Evolutionary conservation across 2,797 vertebrate species (phyloP).

Genomic region (Champsocephalus esox): DNA sequence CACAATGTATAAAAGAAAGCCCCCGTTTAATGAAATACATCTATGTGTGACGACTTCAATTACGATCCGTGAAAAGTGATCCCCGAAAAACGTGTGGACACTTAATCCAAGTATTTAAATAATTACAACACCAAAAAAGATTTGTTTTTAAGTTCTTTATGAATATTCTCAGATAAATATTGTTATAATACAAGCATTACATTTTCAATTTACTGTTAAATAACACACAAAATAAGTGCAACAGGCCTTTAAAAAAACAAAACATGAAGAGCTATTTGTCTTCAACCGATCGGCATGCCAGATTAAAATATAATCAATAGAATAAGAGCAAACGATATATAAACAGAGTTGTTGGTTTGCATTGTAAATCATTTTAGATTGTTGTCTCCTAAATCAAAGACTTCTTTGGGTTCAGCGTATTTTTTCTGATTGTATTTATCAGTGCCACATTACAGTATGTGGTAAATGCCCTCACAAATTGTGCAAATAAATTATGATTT

Average conservation of each 20-base stretch:
- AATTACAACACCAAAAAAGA: slow-evolving; percentile 53
- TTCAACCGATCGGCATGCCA: slow-evolving; percentile 38
- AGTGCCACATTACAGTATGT: slow-evolving; percentile 68
- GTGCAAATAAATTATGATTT: slow-evolving; percentile 76
- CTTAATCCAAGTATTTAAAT: slow-evolving; percentile 41
- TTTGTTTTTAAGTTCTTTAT: slow-evolving; percentile 79
- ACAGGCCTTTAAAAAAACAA: slow-evolving; percentile 62
- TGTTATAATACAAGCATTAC: slow-evolving; percentile 78
- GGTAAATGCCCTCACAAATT: slow-evolving; percentile 73
- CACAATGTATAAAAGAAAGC: background rate
- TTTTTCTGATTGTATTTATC: slow-evolving; percentile 75
- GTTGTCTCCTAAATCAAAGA: slow-evolving; percentile 59
- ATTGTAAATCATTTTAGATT: slow-evolving; percentile 52
- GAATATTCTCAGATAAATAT: slow-evolving; percentile 83
- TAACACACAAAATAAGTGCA: slow-evolving; percentile 76
- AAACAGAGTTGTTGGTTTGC: slow-evolving; percentile 56
- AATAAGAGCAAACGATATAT: slow-evolving; percentile 50
- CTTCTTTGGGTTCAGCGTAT: slow-evolving; percentile 78
- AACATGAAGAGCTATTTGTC: slow-evolving; percentile 46
- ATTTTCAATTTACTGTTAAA: slow-evolving; percentile 69
- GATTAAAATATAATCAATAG: slow-evolving; percentile 45
- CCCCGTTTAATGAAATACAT: background rate
- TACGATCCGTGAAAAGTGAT: background rate
- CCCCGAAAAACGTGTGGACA: background rate
- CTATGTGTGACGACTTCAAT: background rate